phyloP scores from a whole-genome alignment of 2,113 vertebrate genomes.

The Centrocercus urophasianus region DNA sequence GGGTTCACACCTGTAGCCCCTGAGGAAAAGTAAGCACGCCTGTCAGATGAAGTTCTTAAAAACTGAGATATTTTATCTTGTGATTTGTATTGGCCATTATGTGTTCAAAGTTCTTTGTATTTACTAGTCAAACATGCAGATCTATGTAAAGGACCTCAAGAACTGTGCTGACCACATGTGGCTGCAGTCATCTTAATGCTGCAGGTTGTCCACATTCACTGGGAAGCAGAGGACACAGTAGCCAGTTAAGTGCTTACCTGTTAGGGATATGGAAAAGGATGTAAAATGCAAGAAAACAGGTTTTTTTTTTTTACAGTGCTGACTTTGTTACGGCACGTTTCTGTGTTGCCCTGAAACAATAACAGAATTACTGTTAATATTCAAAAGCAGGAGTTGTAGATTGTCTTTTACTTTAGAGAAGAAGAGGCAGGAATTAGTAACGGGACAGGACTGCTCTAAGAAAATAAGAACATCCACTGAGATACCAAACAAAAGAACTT shows the following conservation, averaged over 20 bases:
- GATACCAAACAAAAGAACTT: not conserved
- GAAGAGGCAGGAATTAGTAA: not conserved
- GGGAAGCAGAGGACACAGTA: not conserved
- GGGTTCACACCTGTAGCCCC: not conserved
- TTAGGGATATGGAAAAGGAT: not conserved
- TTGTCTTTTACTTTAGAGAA: not conserved
- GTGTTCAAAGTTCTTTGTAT: not conserved
- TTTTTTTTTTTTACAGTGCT: not conserved
- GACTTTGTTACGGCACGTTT: not conserved
- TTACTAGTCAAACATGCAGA: not conserved
- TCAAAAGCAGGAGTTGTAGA: not conserved
- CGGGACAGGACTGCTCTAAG: not conserved
- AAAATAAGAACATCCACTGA: not conserved
- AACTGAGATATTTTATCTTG: not conserved
- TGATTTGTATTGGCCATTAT: fast-evolving
- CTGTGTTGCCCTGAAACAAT: not conserved
- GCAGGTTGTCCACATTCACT: not conserved
- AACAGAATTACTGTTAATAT: not conserved
- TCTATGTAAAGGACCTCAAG: not conserved
- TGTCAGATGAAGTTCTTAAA: not conserved
- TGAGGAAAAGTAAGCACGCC: not conserved
- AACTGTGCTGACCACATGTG: not conserved
- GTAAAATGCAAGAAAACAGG: not conserved
- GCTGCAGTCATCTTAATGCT: not conserved
- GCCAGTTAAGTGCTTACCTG: not conserved